Evolutionary conservation across 2,797 vertebrate genomes (phyloP).

Genomic region (Macropus fuliginosus): DNA sequence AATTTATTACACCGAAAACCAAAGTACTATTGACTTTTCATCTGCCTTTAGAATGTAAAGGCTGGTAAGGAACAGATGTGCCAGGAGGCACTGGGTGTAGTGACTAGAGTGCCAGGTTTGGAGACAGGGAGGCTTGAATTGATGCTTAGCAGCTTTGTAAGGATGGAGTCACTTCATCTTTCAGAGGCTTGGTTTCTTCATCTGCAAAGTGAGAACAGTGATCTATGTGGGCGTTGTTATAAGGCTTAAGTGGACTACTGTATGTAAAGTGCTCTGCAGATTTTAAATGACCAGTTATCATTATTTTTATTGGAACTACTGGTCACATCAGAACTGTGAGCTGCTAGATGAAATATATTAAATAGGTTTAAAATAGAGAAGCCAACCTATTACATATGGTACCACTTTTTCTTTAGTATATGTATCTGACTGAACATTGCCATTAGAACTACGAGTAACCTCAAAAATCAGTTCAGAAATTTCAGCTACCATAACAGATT

Average conservation of each 20-base stretch:
- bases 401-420: background rate
- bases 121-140: background rate
- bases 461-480: background rate
- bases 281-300: background rate
- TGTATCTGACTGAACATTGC: background rate
- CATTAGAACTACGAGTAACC: background rate
- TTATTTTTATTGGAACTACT: background rate
- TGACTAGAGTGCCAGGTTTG: background rate
- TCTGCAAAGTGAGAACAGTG: background rate
- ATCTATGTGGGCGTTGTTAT: background rate
- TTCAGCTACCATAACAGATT: background rate
- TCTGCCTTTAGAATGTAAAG: background rate
- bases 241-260: background rate
- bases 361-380: background rate
- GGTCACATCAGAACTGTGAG: background rate
- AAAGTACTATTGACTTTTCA: too few species aligned
- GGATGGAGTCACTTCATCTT: background rate
- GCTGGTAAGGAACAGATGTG: background rate
- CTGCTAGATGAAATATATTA: background rate
- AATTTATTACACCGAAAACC: conserved; percentile 5
- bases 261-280: background rate
- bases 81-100: background rate
- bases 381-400: background rate
- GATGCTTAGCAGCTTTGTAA: background rate
- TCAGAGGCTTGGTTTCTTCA: background rate